Base-by-base conservation (phyloP, 1,140 invertebrate species). In the Caenorhabditis tropicalis region DNA sequence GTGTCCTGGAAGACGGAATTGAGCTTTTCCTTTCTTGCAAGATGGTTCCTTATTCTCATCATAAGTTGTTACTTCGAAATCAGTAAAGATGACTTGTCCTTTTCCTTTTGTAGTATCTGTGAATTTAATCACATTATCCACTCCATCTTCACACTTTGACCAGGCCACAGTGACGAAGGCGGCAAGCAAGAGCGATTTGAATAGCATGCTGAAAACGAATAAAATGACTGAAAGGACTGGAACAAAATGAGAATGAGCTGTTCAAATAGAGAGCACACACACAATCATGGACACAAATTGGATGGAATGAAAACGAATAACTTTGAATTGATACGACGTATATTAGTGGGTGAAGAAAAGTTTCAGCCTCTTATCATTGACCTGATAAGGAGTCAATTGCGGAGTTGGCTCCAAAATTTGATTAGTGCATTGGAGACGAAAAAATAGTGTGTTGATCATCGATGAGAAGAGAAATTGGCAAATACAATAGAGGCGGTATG, bases 61-160 rank as follows among this genome's bases (percentile, higher is more conserved):
- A 60, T 86, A 86, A n/a, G 85, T 86, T 29, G 70, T 58, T 27
- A 86, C 80, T 48, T 86, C 82, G 7, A 86, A 85, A 43, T 86
- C 82, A 43, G 48, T 74, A 56, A 86, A 86, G 3, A 79, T 49
- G 27, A 86, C 39, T 27, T 53, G 16, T 33, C 85, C 85, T 36
- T 86, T 84, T 27, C 85, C 85, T 86, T 81, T 82, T 16, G 84
- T 85, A 39, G 81, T 82, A 36, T 85, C 84, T 12, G 60, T 53
- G 65, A 85, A 81, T 39, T 85, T 49, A 60, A 85, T 85, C 33
- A 85, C 84, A 79, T 85, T 85, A 80, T 85, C 82, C n/a, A 85
- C 84, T 46, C 84, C 84, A 60, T 85, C 84, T 24, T 82, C 84
- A 65, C 84, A 85, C 21, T 74, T 74, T 12, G 65, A 43, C 65